Base-by-base conservation (phyloP, 2,797 vertebrate species). In the Sus cebifrons region DNA sequence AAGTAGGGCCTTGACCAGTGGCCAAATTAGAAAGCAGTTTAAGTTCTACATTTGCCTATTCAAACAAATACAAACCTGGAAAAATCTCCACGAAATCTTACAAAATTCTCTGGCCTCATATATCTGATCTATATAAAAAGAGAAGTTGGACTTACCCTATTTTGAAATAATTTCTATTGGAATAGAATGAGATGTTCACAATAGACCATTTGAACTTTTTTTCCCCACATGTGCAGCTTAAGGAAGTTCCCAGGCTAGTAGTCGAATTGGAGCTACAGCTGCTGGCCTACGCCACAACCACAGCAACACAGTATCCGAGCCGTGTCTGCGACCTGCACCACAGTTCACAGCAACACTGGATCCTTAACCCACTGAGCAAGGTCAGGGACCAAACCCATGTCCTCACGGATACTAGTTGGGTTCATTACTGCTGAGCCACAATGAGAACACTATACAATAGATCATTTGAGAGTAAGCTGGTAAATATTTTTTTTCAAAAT, bases 151-250 rank as follows among this genome's bases (percentile, higher is more conserved):
- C n/a, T 77, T 60, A 13, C 44, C 25, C 58, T 86, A 54, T 67
- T 97, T 85, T 87, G 20, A 73, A 96, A 62, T 54, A 77, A 27
- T 44, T 32, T 86, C 44, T 91, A 27, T 92, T 87, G 56, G 77
- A 29, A 73, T 79, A 91, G 49, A 81, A 75, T 27, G 18, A 93
- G 67, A 82, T 79, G 8, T 14, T 77, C 18, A 84, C 16, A 82
- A 27, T 5, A 92, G 62, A 49, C 6, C 44, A 49, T 49, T 49
- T 49, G 44, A 49, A 49, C 36, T 49, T 49, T 49, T 49, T 49
- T 49, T 49, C 44, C 44, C 44, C 44, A 49, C 44, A 49, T 10
- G 9, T 49, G 1, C 44, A 49, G 44, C 44, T 7, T 49, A 49
- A 49, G 44, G 44, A 49, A 49, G 5, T 49, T 49, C 44, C 44